These are phyloP conservation scores for Bombus terrestris DNA, from an alignment of 1,140 invertebrate genomes.

Conservation along the genomic window DNA sequence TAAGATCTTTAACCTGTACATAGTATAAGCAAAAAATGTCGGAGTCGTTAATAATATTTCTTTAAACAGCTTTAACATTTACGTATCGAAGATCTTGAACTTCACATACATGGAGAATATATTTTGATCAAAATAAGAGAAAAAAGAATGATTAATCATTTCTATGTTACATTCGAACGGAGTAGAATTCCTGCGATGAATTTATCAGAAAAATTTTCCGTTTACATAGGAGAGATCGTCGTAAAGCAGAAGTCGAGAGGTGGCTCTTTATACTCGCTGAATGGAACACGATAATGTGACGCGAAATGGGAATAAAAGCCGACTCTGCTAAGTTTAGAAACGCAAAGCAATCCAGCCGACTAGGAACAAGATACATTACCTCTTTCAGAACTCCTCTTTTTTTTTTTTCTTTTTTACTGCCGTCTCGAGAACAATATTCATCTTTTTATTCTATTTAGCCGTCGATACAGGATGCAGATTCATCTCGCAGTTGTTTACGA, in stretches of 20 bases:
- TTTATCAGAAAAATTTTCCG: background rate
- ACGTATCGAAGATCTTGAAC: background rate
- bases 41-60: background rate
- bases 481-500: slow-evolving; percentile 16
- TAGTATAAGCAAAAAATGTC: background rate
- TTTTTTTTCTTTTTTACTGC: background rate
- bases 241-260: background rate
- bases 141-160: background rate
- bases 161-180: background rate
- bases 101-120: background rate
- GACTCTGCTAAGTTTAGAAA: slow-evolving; percentile 25
- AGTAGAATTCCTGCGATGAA: background rate
- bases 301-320: slow-evolving; percentile 16
- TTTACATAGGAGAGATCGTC: background rate
- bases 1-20: background rate
- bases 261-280: background rate
- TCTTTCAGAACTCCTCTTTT: background rate
- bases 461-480: slow-evolving; percentile 8
- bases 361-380: background rate
- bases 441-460: background rate
- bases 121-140: background rate
- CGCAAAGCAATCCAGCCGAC: background rate
- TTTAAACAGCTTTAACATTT: background rate
- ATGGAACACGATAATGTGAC: background rate
- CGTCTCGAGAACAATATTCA: slow-evolving; percentile 9